phyloP scores from a whole-genome alignment of 2,888 invertebrate genomes.

The Hybos culiciformis region DNA sequence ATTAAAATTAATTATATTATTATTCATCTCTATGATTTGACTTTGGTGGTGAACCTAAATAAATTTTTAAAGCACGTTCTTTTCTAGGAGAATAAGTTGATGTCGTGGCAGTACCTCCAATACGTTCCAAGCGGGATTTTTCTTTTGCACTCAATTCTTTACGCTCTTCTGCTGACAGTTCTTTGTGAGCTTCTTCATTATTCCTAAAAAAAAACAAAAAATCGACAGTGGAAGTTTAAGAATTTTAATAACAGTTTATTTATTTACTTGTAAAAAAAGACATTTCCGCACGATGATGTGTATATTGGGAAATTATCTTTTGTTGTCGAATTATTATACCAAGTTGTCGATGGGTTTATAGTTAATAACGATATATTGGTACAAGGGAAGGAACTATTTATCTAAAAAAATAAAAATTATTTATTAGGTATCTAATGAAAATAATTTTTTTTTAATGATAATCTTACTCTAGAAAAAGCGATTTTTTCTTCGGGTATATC shows the following conservation, averaged over 20 bases:
- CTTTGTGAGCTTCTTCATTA: slow-evolving; percentile 42
- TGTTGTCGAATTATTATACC: slow-evolving; percentile 42
- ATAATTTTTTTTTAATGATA: not conserved
- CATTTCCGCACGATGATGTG: slow-evolving; percentile 45
- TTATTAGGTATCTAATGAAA: not conserved
- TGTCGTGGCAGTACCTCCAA: slow-evolving; percentile 31
- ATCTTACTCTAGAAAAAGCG: slow-evolving; percentile 42
- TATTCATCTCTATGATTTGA: slow-evolving; percentile 13
- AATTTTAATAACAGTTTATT: not conserved
- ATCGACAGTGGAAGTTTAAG: not conserved
- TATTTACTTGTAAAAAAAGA: slow-evolving; percentile 52
- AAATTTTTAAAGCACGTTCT: slow-evolving; percentile 59
- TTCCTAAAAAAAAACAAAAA: slow-evolving; percentile 38
- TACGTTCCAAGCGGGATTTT: slow-evolving; percentile 39
- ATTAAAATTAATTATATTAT: not conserved
- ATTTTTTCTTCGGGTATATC: slow-evolving; percentile 47
- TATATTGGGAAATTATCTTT: slow-evolving; percentile 43
- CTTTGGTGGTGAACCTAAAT: slow-evolving; percentile 41
- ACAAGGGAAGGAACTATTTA: slow-evolving; percentile 42
- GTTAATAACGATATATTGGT: slow-evolving; percentile 45
- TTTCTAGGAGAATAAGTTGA: slow-evolving; percentile 46
- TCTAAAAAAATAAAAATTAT: slow-evolving; percentile 19
- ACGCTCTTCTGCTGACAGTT: slow-evolving; percentile 45
- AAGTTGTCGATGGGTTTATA: slow-evolving; percentile 46
- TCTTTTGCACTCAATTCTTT: slow-evolving; percentile 47